phyloP scores from a whole-genome alignment of 2,888 invertebrate species.

The Aromia moschata region DNA sequence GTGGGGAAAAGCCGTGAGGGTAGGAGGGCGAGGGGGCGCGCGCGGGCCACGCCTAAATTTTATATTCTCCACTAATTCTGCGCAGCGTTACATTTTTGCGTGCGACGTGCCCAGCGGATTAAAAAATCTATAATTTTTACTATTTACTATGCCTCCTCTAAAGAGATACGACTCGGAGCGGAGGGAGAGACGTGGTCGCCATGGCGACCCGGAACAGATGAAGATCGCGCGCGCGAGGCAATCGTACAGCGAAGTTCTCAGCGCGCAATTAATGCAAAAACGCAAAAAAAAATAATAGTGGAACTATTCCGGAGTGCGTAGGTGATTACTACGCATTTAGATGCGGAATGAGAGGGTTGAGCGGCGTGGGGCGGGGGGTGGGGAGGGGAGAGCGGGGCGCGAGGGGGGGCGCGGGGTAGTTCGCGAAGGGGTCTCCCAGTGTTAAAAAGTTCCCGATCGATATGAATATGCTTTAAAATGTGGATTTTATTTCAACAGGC shows the following conservation, averaged over 20 bases:
- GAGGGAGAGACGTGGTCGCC: conserved; percentile 33
- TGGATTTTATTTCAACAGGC: conserved; percentile 71
- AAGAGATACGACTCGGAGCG: conserved; percentile 46
- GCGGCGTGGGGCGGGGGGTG: conserved; percentile 46
- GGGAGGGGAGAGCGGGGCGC: conserved; percentile 33
- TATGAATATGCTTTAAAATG: conserved; percentile 74
- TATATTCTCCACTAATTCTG: conserved; percentile 63
- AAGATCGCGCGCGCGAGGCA: conserved; percentile 41
- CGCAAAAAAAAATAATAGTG: conserved; percentile 50
- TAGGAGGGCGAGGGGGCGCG: no score
- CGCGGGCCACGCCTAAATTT: conserved; percentile 64
- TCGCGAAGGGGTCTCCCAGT: conserved; percentile 59
- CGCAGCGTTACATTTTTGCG: conserved; percentile 62
- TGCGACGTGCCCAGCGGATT: conserved; percentile 55
- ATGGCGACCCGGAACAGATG: conserved; percentile 49
- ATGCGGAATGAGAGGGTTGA: conserved; percentile 52
- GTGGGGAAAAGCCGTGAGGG: no score
- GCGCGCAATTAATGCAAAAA: conserved; percentile 45
- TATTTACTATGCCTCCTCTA: conserved; percentile 55
- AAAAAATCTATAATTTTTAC: conserved; percentile 62
- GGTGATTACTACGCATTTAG: conserved; percentile 54
- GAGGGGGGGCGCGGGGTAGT: conserved; percentile 44
- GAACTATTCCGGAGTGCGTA: conserved; percentile 51
- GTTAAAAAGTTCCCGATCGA: conserved; percentile 71
- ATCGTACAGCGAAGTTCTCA: conserved; percentile 43